These are phyloP conservation scores for Chamaea fasciata DNA, from an alignment of 2,113 vertebrate genomes.

Conservation along the genomic window DNA sequence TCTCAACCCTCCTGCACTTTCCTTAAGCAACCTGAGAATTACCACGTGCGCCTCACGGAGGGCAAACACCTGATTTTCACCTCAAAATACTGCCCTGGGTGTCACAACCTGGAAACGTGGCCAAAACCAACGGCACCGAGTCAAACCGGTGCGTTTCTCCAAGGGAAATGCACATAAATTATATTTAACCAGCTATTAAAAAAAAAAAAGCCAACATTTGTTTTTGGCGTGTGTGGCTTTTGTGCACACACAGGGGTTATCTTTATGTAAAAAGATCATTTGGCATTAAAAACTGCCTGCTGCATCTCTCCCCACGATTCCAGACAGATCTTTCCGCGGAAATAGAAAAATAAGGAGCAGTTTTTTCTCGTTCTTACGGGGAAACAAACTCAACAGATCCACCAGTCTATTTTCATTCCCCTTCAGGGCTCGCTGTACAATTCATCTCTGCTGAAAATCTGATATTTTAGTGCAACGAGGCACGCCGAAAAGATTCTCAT, in stretches of 20 bases:
- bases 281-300: background rate
- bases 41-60: background rate
- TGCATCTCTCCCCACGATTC: background rate
- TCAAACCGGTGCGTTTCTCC: rapidly evolving
- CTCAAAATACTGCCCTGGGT: background rate
- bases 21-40: background rate
- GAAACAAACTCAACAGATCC: background rate
- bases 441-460: background rate
- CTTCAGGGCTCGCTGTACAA: background rate
- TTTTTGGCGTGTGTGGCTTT: background rate
- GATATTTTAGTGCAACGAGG: background rate
- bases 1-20: background rate
- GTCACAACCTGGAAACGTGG: background rate
- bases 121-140: too few relatives aligned
- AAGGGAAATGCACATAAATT: background rate
- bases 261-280: background rate
- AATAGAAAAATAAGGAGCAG: background rate
- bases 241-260: background rate
- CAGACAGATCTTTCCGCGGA: background rate
- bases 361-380: background rate
- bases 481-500: background rate
- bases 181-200: background rate
- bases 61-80: background rate
- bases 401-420: rapidly evolving
- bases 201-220: background rate